Evolutionary conservation across 2,113 vertebrate genomes (phyloP), one percentile per base, ranked within the genome.

Genomic region (Tragelaphus buxtoni): DNA sequence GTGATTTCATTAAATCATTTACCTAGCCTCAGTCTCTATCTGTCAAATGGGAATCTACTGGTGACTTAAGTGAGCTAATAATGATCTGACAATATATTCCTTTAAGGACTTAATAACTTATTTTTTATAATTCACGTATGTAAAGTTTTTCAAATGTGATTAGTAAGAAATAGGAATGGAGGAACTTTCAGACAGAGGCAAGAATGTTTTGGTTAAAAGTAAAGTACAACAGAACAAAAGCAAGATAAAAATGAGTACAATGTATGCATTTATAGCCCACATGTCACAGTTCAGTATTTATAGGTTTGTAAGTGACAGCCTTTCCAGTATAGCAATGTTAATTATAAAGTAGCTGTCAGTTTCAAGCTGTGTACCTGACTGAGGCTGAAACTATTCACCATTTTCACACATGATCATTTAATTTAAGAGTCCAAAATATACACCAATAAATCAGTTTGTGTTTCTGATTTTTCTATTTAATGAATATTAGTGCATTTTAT

Each of bases 321-420:
- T 96, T 97, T 95, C 94, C 60, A 91, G 82, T n/a, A 93, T 49
- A 98, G 92, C 88, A 32, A 86, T 87, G 85, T 61, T 90, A 98
- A 94, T 95, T 86, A 82, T 1, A 13, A 97, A 85, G 77, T 81
- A n/a, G 53, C 86, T 95, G 72, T 77, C 47, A 9, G 72, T 72
- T 39, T 63, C 42, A 74, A 74, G 55, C 82, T 81, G 61, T 96
- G 84, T 81, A 96, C 97, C 82, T 96, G 65, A 92, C 24, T 45
- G 26, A 86, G 90, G 95, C 88, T 72, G 20, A 96, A 97, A 98
- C 16, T n/a, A 47, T n/a, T 58, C 3, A 74, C 9, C n/a, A 69
- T 97, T 97, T 90, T 22, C 53, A 56, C 9, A 74, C 32, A 69
- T 63, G 35, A 90, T 76, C 69, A 63, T 95, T 91, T 88, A 53